Percentiles rank a stretch among this genome's conserved stretches.
These are phyloP conservation scores for Morpho deidamia DNA, from an alignment of 2,888 invertebrate species.

Conservation along the genomic window DNA sequence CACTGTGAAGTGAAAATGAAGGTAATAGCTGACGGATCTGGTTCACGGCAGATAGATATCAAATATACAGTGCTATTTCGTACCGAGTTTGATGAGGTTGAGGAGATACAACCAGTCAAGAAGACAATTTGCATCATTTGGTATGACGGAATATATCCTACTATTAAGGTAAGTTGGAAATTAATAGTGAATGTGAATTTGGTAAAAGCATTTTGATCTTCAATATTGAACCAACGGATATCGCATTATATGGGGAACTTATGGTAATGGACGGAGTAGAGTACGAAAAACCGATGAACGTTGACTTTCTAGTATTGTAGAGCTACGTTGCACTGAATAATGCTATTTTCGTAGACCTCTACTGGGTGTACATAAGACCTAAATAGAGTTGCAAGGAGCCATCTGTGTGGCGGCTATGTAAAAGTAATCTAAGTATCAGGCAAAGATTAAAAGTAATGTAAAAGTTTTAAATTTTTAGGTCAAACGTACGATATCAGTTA, in stretches of 20 bases:
- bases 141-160: slow-evolving; percentile 71
- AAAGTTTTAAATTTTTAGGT: slow-evolving; percentile 42
- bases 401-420: too few species aligned
- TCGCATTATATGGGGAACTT: too few species aligned
- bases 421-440: too few species aligned
- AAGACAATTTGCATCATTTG: slow-evolving; percentile 59
- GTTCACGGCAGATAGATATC: slow-evolving; percentile 52
- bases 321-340: too few species aligned
- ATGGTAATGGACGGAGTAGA: too few species aligned
- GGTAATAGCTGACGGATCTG: slow-evolving; percentile 56
- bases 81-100: slow-evolving; percentile 53
- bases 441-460: too few species aligned
- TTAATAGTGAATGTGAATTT: background rate
- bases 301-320: too few species aligned
- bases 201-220: background rate
- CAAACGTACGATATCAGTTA: slow-evolving; percentile 59
- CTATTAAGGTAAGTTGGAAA: slow-evolving; percentile 44
- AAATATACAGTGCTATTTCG: slow-evolving; percentile 58
- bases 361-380: too few species aligned
- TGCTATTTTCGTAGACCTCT: too few species aligned
- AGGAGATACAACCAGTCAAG: slow-evolving; percentile 56
- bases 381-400: too few species aligned
- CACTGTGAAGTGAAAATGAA: slow-evolving; percentile 50
- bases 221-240: background rate
- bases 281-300: too few species aligned